phyloP scores from a whole-genome alignment of 2,888 invertebrate species.

The Conistra vaccinii region DNA sequence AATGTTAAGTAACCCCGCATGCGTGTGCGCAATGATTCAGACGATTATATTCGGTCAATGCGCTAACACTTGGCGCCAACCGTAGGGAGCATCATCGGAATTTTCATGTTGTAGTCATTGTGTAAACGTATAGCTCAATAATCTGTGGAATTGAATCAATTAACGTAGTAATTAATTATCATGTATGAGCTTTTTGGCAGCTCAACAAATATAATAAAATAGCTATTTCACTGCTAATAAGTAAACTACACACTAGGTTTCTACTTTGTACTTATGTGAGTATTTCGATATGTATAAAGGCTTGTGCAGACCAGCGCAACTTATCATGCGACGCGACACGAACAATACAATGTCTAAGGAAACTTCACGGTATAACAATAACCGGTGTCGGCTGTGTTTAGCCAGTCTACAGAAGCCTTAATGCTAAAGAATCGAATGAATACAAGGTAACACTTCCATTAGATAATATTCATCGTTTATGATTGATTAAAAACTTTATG shows the following conservation, averaged over 20 bases:
- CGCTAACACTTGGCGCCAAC: slow-evolving; percentile 84
- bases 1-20: slow-evolving; percentile 88
- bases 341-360: too few relatives aligned
- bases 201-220: slow-evolving; percentile 33
- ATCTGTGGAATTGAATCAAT: slow-evolving; percentile 63
- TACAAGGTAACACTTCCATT: slow-evolving; percentile 6
- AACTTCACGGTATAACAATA: too few relatives aligned
- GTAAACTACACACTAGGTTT: background rate
- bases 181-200: slow-evolving; percentile 31
- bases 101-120: slow-evolving; percentile 62
- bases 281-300: background rate
- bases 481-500: slow-evolving; percentile 7
- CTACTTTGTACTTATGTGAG: background rate
- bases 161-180: slow-evolving; percentile 64
- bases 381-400: too few relatives aligned
- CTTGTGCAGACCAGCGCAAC: too few relatives aligned
- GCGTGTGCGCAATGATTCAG: slow-evolving; percentile 80
- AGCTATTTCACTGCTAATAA: slow-evolving; percentile 29
- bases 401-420: too few relatives aligned
- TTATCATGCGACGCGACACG: too few relatives aligned
- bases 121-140: slow-evolving; percentile 61
- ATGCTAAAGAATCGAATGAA: slow-evolving; percentile 13
- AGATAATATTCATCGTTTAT: slow-evolving; percentile 21
- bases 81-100: slow-evolving; percentile 62
- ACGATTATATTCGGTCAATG: slow-evolving; percentile 86